Percentiles rank a stretch among this genome's conserved stretches.
Conservation (phyloP, 92 coral and sea anemone genomes). For the Phenganax subtilis region DNA sequence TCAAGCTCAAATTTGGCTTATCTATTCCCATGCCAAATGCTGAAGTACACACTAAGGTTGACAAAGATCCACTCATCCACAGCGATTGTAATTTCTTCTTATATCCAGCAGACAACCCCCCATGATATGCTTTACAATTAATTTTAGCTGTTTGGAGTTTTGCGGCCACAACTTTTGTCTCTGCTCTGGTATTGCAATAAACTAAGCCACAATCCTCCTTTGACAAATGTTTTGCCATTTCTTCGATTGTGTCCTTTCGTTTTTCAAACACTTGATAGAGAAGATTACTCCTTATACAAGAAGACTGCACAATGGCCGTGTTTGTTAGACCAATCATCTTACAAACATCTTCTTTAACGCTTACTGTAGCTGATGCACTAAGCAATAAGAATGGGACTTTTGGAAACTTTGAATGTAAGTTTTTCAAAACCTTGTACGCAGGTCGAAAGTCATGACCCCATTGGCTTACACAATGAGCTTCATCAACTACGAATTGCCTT, state of each 20-base stretch:
- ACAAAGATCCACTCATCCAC: no score
- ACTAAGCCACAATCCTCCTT: no score
- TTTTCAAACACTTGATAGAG: no score
- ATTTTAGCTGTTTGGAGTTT: no score
- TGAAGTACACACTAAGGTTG: not conserved
- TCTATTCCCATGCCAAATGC: not conserved
- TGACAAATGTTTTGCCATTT: no score
- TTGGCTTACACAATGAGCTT: not conserved
- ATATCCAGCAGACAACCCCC: no score
- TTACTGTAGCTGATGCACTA: not conserved
- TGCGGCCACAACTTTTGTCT: no score
- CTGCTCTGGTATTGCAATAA: no score
- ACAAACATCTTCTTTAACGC: not conserved
- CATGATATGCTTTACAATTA: no score
- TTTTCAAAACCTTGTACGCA: not conserved
- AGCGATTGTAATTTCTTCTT: no score
- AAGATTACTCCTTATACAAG: not conserved
- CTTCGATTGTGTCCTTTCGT: no score
- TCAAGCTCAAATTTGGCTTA: not conserved
- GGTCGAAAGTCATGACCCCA: conserved; percentile 5
- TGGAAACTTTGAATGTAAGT: not conserved
- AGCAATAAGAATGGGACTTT: not conserved
- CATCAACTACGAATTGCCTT: not conserved
- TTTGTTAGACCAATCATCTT: not conserved
- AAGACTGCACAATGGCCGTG: not conserved